phyloP scores from a whole-genome alignment of 2,888 invertebrate genomes.

The Rotaria sp. region DNA sequence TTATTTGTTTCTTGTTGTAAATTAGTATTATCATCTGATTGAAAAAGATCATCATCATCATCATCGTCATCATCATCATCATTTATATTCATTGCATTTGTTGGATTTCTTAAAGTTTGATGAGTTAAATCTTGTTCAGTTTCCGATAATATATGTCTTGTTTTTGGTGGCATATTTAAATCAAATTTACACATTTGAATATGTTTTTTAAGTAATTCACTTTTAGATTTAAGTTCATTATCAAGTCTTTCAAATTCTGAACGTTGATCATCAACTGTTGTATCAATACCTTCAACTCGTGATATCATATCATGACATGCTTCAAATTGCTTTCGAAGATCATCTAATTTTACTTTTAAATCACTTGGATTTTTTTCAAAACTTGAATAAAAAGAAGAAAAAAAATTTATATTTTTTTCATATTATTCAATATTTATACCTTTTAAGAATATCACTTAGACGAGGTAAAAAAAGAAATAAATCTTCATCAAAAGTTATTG shows the following conservation, averaged over 20 bases:
- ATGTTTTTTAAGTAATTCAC: constrained; percentile 22
- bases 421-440: neutral
- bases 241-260: neutral
- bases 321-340: constrained; percentile 23
- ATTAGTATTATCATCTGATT: neutral
- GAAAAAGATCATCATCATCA: neutral
- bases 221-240: constrained; percentile 21
- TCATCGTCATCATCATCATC: neutral
- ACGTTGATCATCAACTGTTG: neutral
- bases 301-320: neutral
- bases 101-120: neutral
- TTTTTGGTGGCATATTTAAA: neutral
- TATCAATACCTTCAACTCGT: neutral
- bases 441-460: constrained; percentile 8
- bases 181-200: constrained; percentile 21
- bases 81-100: neutral
- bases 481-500: neutral
- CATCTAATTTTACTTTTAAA: neutral
- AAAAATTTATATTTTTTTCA: too few relatives aligned
- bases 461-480: constrained; percentile 9
- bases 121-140: neutral
- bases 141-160: neutral
- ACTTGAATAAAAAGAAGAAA: neutral
- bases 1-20: neutral
- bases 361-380: neutral